Conservation (phyloP, 2,113 vertebrate species). For the Peucedramus taeniatus region DNA sequence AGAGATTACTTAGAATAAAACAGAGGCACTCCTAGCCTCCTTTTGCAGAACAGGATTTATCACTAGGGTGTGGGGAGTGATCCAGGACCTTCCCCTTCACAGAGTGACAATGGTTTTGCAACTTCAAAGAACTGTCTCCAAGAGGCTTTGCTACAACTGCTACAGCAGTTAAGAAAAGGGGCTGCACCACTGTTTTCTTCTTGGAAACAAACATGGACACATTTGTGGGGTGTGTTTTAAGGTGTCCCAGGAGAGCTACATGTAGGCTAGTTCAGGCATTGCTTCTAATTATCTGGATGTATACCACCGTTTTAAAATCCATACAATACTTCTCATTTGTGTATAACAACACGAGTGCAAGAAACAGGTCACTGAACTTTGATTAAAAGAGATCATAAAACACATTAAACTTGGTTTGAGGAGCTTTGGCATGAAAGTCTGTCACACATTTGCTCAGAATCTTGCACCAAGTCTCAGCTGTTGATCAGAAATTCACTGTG, state of each 20-base stretch:
- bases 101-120: not conserved
- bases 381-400: not conserved
- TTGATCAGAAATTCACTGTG: not conserved
- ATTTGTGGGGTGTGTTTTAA: not conserved
- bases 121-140: not conserved
- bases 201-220: accelerated
- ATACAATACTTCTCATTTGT: not conserved
- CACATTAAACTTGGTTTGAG: not conserved
- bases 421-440: not conserved
- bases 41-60: not conserved
- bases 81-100: not conserved
- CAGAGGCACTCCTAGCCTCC: not conserved
- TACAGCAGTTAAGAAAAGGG: not conserved
- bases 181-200: not conserved
- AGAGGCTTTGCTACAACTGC: not conserved
- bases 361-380: not conserved
- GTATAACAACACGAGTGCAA: not conserved
- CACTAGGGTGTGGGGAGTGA: not conserved
- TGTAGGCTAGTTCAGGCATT: not conserved
- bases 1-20: not conserved
- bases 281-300: not conserved
- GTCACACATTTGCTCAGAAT: not conserved
- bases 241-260: not conserved
- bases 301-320: not conserved
- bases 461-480: not conserved